Base-by-base conservation (phyloP, 2,888 invertebrate species). In the Microctonus brassicae region DNA sequence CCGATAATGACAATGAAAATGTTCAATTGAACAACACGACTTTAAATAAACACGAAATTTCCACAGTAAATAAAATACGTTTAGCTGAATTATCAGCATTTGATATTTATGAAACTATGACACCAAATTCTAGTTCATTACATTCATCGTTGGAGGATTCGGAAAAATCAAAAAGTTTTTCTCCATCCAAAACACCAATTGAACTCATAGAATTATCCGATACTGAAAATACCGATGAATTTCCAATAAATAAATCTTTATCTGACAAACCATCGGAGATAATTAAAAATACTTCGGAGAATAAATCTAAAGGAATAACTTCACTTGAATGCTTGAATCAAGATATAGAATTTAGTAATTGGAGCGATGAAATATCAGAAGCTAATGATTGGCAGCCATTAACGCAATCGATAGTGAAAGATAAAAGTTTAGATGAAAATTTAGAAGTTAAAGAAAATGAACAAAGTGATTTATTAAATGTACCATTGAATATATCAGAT, bases 1-100 rank as follows among this genome's bases (percentile, higher is more conserved):
- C 66, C 34, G 75, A 75, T 70, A 72, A 73, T 20, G 74, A 75
- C 57, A 61, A 73, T 20, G 22, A 60, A 34, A 13, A 34, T 34
- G 22, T 20, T 53, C 0, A 22, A 11, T 6, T 17, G 6, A 6
- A 47, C 1, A 22, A 62, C 42, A 64, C 47, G 10, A 26, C 9
- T 24, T 3, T 11, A 26, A 13, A 29, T 7, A 64, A 33, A 33
- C 33, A 36, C 9, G 26, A 61, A 34, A 70, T 64, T 10, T 58
- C 60, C 11, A 20, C 13, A 17, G 57, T 57, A 55, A 66, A 66
- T 57, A 33, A 66, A 57, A 11, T n/a, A 2, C n/a, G 60, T 17
- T 34, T 69, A 52, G 20, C 36, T 13, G 61, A 60, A 34, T 26
- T 62, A 6, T 62, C 69, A 4, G 47, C 60, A 9, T 61, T 62